phyloP scores from a whole-genome alignment of 2,113 vertebrate genomes.

The Chionis minor region DNA sequence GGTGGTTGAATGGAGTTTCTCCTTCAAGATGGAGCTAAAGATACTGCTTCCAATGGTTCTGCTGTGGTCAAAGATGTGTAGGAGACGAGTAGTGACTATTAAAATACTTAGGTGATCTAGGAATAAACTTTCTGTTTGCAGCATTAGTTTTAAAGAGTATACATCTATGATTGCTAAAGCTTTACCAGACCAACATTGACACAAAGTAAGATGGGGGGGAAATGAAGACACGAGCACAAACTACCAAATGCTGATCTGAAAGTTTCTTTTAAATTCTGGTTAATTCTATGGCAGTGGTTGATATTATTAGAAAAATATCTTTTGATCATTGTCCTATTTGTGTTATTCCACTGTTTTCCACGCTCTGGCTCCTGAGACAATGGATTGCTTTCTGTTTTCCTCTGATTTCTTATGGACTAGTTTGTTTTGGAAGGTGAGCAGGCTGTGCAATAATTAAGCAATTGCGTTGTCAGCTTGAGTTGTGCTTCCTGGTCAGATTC shows the following conservation, averaged over 20 bases:
- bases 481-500: background rate
- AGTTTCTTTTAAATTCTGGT: background rate
- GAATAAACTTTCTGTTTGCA: background rate
- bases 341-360: background rate
- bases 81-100: background rate
- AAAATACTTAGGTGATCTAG: background rate
- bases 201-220: background rate
- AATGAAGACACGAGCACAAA: background rate
- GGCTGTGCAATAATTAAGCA: background rate
- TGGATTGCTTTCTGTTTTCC: background rate
- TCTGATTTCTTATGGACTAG: background rate
- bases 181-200: background rate
- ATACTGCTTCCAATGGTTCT: background rate
- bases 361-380: background rate
- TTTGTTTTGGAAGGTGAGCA: constrained; percentile 12
- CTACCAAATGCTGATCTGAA: background rate
- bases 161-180: background rate
- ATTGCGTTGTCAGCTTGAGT: background rate
- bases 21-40: background rate
- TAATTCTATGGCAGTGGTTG: background rate
- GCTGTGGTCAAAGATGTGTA: background rate
- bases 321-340: background rate
- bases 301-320: background rate
- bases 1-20: background rate
- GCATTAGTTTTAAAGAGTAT: background rate